These are phyloP conservation scores for Leucophora obtusa DNA, from an alignment of 2,888 invertebrate genomes.

Conservation along the genomic window DNA sequence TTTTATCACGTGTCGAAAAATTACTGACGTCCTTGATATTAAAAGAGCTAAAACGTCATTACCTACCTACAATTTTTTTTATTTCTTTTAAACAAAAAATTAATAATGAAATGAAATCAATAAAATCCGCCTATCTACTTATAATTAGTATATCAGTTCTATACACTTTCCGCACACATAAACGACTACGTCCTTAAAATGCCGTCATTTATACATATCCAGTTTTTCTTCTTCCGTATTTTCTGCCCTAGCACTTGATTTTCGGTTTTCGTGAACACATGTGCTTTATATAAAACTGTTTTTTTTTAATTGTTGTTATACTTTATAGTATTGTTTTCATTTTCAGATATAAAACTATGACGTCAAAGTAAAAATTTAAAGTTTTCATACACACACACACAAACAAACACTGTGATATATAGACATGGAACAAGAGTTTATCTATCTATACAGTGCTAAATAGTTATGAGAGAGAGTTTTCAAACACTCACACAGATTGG, in stretches of 20 bases:
- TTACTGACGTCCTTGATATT: slow-evolving; percentile 67
- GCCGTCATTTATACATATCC: slow-evolving; percentile 40
- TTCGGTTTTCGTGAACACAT: neutral
- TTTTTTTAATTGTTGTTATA: slow-evolving; percentile 36
- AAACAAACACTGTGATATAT: neutral
- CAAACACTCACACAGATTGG: too few species aligned
- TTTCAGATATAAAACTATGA: slow-evolving; percentile 68
- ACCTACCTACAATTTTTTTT: neutral
- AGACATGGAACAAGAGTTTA: too few species aligned
- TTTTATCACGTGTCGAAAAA: neutral
- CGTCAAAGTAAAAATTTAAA: slow-evolving; percentile 72
- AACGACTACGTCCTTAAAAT: slow-evolving; percentile 42
- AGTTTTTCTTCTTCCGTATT: slow-evolving; percentile 3
- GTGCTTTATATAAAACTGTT: slow-evolving; percentile 11
- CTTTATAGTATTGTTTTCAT: too few species aligned
- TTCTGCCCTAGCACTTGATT: neutral
- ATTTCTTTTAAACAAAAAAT: neutral
- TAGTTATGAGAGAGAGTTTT: slow-evolving; percentile 14
- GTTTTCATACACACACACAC: too few species aligned
- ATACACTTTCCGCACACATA: slow-evolving; percentile 16
- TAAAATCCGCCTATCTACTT: slow-evolving; percentile 43
- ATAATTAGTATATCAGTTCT: slow-evolving; percentile 46
- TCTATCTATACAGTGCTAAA: neutral
- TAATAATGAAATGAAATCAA: slow-evolving; percentile 35
- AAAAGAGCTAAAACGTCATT: slow-evolving; percentile 27